phyloP scores from a whole-genome alignment of 2,113 vertebrate species.

The Festucalex cinctus region DNA sequence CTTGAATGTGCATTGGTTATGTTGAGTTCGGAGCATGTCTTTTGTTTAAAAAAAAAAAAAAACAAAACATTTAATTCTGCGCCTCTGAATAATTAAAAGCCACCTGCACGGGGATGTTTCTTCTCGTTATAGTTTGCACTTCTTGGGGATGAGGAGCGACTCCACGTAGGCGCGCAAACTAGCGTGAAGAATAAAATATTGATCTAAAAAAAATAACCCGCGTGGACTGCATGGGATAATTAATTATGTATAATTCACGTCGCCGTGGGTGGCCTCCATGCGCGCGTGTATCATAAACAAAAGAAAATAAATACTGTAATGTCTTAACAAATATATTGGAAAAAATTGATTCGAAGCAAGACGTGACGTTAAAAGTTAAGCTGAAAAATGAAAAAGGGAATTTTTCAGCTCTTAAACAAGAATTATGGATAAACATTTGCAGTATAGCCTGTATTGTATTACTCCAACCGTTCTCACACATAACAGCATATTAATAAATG shows the following conservation, averaged over 20 bases:
- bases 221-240: neutral
- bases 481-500: too few relatives aligned
- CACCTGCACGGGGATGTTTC: neutral
- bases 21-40: neutral
- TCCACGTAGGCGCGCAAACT: neutral
- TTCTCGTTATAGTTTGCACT: neutral
- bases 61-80: neutral
- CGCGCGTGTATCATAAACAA: neutral
- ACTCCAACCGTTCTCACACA: too few relatives aligned
- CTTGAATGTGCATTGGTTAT: neutral
- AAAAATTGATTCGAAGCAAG: neutral
- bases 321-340: neutral
- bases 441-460: too few relatives aligned
- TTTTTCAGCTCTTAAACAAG: neutral
- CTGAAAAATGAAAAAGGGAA: neutral
- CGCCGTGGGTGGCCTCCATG: neutral
- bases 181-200: constrained; percentile 9
- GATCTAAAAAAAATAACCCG: neutral
- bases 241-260: neutral
- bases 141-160: neutral
- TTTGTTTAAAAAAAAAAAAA: neutral
- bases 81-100: constrained; percentile 9
- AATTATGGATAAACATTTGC: neutral
- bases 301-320: neutral
- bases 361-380: neutral